These are phyloP conservation scores for Helogale parvula DNA, from an alignment of 2,113 vertebrate species.

Conservation along the genomic window DNA sequence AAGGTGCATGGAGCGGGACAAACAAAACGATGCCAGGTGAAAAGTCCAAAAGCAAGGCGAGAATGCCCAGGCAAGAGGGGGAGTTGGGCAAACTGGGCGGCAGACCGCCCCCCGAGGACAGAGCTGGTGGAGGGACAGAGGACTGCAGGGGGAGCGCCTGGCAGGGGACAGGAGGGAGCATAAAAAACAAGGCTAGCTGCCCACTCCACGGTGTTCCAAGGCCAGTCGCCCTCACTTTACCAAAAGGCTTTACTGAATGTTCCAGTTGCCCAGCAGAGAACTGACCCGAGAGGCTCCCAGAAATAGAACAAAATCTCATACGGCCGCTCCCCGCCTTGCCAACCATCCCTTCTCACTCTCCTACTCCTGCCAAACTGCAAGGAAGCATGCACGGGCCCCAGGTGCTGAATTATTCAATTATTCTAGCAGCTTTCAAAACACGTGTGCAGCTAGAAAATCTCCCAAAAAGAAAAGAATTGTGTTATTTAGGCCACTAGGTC, in stretches of 20 bases:
- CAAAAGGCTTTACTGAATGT: conserved; percentile 24
- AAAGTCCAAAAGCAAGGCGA: neutral
- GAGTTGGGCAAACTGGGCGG: neutral
- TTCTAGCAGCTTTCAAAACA: conserved; percentile 68
- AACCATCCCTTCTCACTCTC: neutral
- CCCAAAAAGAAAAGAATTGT: conserved; percentile 21
- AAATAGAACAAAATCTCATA: conserved; percentile 56
- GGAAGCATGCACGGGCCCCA: conserved; percentile 1
- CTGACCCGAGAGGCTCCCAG: conserved; percentile 50
- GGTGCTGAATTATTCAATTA: conserved; percentile 76
- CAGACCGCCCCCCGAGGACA: neutral
- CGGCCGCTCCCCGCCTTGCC: neutral
- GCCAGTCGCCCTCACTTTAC: neutral
- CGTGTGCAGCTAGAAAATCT: conserved; percentile 43
- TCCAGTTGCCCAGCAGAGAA: conserved; percentile 44
- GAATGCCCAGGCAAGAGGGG: neutral
- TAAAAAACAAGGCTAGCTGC: neutral
- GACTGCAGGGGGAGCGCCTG: neutral
- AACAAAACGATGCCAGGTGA: neutral
- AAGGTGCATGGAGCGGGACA: neutral
- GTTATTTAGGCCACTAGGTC: conserved; percentile 78
- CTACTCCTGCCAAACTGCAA: conserved; percentile 44
- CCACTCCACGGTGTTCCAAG: neutral
- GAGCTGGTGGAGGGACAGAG: neutral
- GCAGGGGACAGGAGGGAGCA: neutral